Conservation (phyloP, 2,113 vertebrate species). For the Mus spicilegus region DNA sequence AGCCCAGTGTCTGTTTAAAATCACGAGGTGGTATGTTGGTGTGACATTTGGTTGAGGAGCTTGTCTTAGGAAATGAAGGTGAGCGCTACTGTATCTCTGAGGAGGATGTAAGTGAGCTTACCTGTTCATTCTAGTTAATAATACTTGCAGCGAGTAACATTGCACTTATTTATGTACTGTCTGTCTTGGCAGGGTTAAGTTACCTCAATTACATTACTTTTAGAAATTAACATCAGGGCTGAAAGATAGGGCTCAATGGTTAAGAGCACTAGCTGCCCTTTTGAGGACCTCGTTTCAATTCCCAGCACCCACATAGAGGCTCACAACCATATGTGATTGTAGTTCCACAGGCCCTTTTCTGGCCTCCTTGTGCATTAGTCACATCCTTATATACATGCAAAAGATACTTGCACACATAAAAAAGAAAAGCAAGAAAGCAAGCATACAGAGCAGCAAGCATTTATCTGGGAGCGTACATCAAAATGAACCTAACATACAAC, state of each 20-base stretch:
- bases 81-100: neutral
- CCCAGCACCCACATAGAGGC: neutral
- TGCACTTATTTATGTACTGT: neutral
- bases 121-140: neutral
- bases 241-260: neutral
- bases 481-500: slow-evolving; percentile 12
- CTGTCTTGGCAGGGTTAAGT: neutral
- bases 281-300: neutral
- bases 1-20: neutral
- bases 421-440: neutral
- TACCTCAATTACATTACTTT: neutral
- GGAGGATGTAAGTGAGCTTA: neutral
- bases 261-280: neutral
- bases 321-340: neutral
- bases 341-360: neutral
- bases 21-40: neutral
- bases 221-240: neutral
- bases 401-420: neutral
- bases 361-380: neutral
- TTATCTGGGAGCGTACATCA: neutral
- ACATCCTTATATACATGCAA: neutral
- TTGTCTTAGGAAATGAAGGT: neutral
- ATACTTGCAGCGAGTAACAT: neutral
- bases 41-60: neutral
- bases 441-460: neutral